Evolutionary conservation across 2,797 vertebrate genomes (phyloP).

Genomic region (Manis javanica): DNA sequence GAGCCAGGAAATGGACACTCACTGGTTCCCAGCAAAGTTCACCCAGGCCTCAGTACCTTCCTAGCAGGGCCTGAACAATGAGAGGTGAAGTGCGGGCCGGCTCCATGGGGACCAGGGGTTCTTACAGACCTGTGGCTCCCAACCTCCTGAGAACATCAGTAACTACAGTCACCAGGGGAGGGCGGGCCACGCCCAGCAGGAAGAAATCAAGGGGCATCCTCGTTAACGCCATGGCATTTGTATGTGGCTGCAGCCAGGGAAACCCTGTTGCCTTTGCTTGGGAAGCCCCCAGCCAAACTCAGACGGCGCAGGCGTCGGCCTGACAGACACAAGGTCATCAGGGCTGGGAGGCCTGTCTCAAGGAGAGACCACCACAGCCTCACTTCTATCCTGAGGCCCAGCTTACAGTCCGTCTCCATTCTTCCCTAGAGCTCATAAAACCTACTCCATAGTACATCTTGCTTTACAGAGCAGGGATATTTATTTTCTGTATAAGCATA

Average conservation of each 20-base stretch:
- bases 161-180: background rate
- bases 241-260: background rate
- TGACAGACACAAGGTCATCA: rapidly evolving
- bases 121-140: rapidly evolving
- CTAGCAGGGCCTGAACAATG: background rate
- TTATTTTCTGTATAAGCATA: conserved; percentile 41
- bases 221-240: too few relatives aligned
- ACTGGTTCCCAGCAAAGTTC: rapidly evolving
- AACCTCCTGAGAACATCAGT: background rate
- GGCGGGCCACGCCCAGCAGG: rapidly evolving
- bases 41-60: rapidly evolving
- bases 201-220: background rate
- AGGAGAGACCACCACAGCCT: background rate
- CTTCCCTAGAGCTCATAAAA: background rate
- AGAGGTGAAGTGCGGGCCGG: background rate
- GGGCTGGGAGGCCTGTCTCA: background rate
- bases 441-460: background rate
- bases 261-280: background rate
- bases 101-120: rapidly evolving
- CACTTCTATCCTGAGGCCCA: background rate
- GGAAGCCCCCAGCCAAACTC: background rate
- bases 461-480: background rate
- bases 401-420: background rate
- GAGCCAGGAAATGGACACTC: background rate
- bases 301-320: rapidly evolving